Percentiles rank a stretch among this genome's conserved stretches.
Evolutionary conservation across 2,797 vertebrate species (phyloP).

Genomic region (Hypotaenidia philippensis): DNA sequence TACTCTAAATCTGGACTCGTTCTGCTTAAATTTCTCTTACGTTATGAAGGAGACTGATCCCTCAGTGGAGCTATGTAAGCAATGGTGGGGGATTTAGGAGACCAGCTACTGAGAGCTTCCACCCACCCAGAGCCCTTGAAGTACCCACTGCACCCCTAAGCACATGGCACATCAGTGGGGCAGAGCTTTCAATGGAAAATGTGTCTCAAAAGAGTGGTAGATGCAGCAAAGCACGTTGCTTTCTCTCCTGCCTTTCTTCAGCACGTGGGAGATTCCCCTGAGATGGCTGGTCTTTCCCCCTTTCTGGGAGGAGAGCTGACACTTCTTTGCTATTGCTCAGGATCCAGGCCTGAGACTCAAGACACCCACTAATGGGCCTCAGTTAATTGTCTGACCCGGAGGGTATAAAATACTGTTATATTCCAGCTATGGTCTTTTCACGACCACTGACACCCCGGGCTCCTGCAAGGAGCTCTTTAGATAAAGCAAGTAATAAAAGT

Average conservation of each 20-base stretch:
- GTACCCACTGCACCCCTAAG: background rate
- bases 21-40: background rate
- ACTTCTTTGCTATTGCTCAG: background rate
- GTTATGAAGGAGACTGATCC: background rate
- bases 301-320: background rate
- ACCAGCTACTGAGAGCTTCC: background rate
- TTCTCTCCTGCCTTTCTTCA: background rate
- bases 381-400: conserved; percentile 20
- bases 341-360: background rate
- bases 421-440: conserved; percentile 7
- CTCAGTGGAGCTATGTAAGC: background rate
- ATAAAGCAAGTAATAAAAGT: conserved; percentile 59
- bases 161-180: fast-evolving
- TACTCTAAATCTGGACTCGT: too few relatives aligned
- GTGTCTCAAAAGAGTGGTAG: background rate
- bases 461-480: conserved; percentile 57
- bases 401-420: background rate
- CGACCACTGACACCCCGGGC: background rate
- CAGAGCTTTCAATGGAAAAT: background rate
- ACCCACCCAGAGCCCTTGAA: background rate
- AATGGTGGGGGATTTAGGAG: background rate
- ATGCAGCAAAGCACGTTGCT: background rate
- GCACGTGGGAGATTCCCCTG: fast-evolving
- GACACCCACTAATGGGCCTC: background rate
- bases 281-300: background rate